Percentiles rank a stretch among this genome's conserved stretches.
Evolutionary conservation across 2,797 vertebrate species (phyloP).

Genomic region (Neosalanx taihuensis): DNA sequence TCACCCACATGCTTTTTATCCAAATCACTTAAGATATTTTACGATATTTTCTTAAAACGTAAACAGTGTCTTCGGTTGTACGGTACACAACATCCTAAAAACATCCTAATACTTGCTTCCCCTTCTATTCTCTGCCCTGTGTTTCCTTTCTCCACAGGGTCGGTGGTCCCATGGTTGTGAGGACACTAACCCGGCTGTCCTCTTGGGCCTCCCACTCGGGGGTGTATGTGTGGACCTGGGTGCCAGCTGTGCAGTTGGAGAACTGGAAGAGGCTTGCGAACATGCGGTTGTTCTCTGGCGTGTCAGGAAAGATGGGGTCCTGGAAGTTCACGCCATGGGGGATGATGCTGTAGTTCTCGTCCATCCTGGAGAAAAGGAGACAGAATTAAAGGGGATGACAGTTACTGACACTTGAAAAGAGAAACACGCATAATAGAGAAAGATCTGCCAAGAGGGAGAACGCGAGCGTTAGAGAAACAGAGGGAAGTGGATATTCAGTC

Average conservation of each 20-base stretch:
- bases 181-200: constrained; percentile 76
- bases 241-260: constrained; percentile 78
- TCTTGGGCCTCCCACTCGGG: constrained; percentile 81
- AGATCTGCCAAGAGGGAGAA: background rate
- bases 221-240: constrained; percentile 75
- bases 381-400: background rate
- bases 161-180: background rate
- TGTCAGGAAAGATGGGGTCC: constrained; percentile 81
- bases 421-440: background rate
- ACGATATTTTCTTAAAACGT: no score
- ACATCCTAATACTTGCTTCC: no score
- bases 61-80: no score
- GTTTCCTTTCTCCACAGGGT: no score
- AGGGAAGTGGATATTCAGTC: background rate
- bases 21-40: background rate
- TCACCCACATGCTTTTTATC: background rate
- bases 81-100: no score
- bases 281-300: constrained; percentile 76
- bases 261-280: constrained; percentile 85
- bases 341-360: constrained; percentile 82
- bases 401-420: no score
- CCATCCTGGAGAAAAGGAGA: constrained; percentile 67
- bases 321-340: constrained; percentile 85
- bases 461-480: background rate
- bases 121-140: no score